Evolutionary conservation across 2,113 vertebrate genomes (phyloP).

Genomic region (Tinamus guttatus): DNA sequence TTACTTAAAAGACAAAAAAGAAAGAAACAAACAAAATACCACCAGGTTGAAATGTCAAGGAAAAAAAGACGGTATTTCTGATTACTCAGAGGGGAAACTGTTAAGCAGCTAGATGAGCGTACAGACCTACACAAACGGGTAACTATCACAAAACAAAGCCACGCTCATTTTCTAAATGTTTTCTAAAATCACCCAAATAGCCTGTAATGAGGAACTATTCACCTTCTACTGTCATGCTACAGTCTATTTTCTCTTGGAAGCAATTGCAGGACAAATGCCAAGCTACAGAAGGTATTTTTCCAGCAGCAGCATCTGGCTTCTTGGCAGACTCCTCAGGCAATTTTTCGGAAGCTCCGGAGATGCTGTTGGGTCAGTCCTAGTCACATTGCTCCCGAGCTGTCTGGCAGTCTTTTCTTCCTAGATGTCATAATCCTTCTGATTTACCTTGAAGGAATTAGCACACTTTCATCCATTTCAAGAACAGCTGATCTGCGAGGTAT

Average conservation of each 20-base stretch:
- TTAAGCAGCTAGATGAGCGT: background rate
- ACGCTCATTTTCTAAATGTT: background rate
- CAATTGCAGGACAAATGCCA: slow-evolving; percentile 80
- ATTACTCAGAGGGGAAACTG: background rate
- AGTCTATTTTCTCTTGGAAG: slow-evolving; percentile 78
- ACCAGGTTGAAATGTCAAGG: background rate
- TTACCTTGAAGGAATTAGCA: slow-evolving; percentile 56
- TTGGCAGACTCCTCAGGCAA: slow-evolving; percentile 80
- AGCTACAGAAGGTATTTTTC: slow-evolving; percentile 80
- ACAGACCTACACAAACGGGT: background rate
- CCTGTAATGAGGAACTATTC: slow-evolving; percentile 36
- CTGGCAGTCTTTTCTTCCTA: slow-evolving; percentile 49
- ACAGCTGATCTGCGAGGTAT: slow-evolving; percentile 40
- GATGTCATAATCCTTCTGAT: slow-evolving; percentile 55
- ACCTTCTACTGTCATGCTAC: slow-evolving; percentile 51
- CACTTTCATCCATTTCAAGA: slow-evolving; percentile 40
- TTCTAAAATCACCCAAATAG: slow-evolving; percentile 29
- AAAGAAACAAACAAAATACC: background rate
- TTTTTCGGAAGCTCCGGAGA: slow-evolving; percentile 72
- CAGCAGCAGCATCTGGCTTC: slow-evolving; percentile 85
- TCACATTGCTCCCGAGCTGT: slow-evolving; percentile 41
- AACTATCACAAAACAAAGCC: background rate
- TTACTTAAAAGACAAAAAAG: background rate
- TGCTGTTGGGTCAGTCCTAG: slow-evolving; percentile 74
- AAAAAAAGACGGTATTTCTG: background rate